These are phyloP conservation scores for Arizona elegans DNA, from an alignment of 2,113 vertebrate species.

Conservation along the genomic window DNA sequence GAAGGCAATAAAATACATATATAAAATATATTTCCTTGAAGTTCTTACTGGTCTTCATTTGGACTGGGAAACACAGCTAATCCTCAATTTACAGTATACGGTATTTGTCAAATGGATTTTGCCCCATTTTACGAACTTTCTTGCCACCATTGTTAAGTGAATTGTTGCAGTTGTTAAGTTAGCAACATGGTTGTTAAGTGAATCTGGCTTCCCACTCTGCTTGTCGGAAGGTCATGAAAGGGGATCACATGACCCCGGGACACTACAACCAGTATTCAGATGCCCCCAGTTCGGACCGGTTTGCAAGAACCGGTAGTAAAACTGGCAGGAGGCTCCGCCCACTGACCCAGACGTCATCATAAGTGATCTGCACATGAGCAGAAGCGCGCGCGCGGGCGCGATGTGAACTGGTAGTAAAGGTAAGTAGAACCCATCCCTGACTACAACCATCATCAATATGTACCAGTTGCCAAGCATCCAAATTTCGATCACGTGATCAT, in stretches of 20 bases:
- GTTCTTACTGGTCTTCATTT: conserved; percentile 56
- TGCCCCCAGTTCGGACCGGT: no score
- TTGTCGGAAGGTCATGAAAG: neutral
- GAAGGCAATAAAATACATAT: conserved; percentile 62
- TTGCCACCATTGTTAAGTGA: neutral
- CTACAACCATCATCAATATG: neutral
- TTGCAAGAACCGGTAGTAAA: no score
- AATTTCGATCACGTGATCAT: neutral
- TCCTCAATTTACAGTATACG: neutral
- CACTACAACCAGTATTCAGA: no score
- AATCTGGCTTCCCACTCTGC: neutral
- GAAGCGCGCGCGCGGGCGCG: no score
- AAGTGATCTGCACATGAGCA: no score
- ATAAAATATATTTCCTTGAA: conserved; percentile 60
- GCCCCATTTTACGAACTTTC: neutral
- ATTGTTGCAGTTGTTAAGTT: neutral
- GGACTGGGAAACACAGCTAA: conserved; percentile 43
- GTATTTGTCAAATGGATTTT: neutral
- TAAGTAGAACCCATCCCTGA: no score
- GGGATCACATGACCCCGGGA: neutral
- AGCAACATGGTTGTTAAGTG: neutral
- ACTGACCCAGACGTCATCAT: no score
- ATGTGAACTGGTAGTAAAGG: no score
- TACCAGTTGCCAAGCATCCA: neutral
- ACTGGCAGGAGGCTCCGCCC: no score